Conservation (phyloP, 2,113 vertebrate species). For the Cariama cristata region DNA sequence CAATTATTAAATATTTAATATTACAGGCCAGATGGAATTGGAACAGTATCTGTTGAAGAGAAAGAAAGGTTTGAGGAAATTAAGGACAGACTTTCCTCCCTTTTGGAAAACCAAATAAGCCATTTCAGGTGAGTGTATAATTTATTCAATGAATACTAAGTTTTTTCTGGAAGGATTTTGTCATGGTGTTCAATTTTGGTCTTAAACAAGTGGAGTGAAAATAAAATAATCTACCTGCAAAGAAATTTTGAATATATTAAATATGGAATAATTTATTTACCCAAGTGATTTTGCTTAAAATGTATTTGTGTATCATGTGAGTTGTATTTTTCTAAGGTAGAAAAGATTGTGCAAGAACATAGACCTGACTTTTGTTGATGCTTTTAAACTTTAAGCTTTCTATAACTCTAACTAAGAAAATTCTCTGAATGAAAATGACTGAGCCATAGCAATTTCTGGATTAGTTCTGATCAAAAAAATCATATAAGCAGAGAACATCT, state of each 20-base stretch:
- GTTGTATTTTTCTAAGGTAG: neutral
- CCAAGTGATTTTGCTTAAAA: neutral
- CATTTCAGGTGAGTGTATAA: slow-evolving; percentile 88
- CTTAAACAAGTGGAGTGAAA: neutral
- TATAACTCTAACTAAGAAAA: neutral
- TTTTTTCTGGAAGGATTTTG: neutral
- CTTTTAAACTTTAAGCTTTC: neutral
- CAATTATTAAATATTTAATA: slow-evolving; percentile 10
- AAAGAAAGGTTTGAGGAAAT: slow-evolving; percentile 90
- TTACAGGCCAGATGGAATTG: slow-evolving; percentile 94
- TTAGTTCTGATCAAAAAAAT: neutral
- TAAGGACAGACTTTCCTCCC: slow-evolving; percentile 84
- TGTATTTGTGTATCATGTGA: neutral
- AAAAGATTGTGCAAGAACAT: neutral
- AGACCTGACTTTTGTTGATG: neutral
- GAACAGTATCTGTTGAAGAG: slow-evolving; percentile 92
- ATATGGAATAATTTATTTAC: neutral
- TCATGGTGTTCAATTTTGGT: neutral
- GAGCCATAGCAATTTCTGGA: neutral
- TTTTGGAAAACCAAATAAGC: slow-evolving; percentile 94
- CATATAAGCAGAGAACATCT: neutral
- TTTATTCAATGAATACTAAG: neutral
- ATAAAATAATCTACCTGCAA: neutral
- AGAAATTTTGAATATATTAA: neutral
- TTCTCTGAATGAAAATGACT: neutral